Percentiles rank a stretch among this genome's conserved stretches.
Conservation (phyloP, 2,797 vertebrate species). For the Hirundo rustica region DNA sequence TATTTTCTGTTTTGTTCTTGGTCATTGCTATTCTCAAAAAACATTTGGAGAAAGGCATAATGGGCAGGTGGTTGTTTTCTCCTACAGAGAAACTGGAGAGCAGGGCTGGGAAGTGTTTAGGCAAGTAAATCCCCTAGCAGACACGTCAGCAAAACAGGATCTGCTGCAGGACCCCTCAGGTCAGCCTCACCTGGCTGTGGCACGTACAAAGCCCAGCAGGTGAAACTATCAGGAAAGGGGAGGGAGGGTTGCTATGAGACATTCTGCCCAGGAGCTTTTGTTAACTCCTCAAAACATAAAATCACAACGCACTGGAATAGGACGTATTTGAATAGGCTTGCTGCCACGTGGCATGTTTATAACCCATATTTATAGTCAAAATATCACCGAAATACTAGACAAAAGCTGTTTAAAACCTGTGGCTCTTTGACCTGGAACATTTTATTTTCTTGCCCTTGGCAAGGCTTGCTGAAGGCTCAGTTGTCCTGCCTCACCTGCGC, state of each 20-base stretch:
- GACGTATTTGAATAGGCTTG: conserved; percentile 9
- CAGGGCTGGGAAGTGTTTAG: not conserved
- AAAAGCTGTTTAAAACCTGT: not conserved
- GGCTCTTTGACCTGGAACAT: conserved; percentile 12
- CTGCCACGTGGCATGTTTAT: not conserved
- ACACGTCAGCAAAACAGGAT: not conserved
- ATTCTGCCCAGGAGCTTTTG: not conserved
- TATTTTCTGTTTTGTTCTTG: not conserved
- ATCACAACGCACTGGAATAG: not conserved
- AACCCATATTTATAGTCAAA: conserved; percentile 5
- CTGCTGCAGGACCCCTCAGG: not conserved
- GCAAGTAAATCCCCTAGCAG: not conserved
- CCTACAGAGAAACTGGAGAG: not conserved
- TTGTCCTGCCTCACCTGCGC: not conserved
- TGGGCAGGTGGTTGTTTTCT: not conserved
- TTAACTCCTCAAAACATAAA: not conserved
- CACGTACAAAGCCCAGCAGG: not conserved
- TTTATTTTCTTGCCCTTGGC: conserved; percentile 35
- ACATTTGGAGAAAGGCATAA: not conserved
- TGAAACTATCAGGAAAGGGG: not conserved
- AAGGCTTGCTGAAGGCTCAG: not conserved
- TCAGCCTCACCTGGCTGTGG: not conserved
- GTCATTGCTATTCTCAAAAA: not conserved
- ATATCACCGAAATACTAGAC: not conserved
- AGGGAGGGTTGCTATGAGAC: not conserved